phyloP scores from a whole-genome alignment of 64 coral and sea anemone species.

The Dendronephthya gigantea region DNA sequence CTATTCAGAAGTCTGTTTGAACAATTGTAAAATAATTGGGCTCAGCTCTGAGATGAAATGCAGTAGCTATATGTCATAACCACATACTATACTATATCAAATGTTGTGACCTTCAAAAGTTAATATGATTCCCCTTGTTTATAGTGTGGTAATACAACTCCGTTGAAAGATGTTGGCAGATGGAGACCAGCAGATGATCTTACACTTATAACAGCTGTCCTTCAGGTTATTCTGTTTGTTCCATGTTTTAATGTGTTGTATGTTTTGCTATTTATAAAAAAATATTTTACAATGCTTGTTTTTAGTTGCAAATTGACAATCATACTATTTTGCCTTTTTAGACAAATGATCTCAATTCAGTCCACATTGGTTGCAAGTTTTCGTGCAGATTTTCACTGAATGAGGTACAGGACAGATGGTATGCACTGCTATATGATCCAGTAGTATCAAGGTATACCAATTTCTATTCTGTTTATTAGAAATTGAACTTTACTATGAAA shows the following conservation, averaged over 20 bases:
- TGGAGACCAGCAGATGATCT: constrained; percentile 97
- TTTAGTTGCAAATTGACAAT: no score
- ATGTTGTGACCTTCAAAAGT: neutral
- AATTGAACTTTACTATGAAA: no score
- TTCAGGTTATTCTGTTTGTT: constrained; percentile 38
- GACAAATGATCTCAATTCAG: constrained; percentile 91
- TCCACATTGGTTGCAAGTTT: constrained; percentile 92
- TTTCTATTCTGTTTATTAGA: no score
- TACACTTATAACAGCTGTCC: constrained; percentile 75
- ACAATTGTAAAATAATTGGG: no score
- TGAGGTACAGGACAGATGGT: constrained; percentile 94
- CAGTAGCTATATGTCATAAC: no score
- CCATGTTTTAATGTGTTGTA: no score
- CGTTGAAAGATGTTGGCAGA: constrained; percentile 81
- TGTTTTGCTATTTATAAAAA: no score
- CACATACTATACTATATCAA: neutral
- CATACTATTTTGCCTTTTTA: constrained; percentile 2
- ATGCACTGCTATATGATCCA: constrained; percentile 81
- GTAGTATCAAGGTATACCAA: constrained; percentile 81
- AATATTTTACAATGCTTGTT: no score
- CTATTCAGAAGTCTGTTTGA: neutral
- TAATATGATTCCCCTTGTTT: neutral
- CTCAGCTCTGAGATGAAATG: no score
- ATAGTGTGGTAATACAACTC: constrained; percentile 72
- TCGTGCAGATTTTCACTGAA: constrained; percentile 80